phyloP scores from a whole-genome alignment of 2,113 vertebrate species.

The Ceyx melanurus region DNA sequence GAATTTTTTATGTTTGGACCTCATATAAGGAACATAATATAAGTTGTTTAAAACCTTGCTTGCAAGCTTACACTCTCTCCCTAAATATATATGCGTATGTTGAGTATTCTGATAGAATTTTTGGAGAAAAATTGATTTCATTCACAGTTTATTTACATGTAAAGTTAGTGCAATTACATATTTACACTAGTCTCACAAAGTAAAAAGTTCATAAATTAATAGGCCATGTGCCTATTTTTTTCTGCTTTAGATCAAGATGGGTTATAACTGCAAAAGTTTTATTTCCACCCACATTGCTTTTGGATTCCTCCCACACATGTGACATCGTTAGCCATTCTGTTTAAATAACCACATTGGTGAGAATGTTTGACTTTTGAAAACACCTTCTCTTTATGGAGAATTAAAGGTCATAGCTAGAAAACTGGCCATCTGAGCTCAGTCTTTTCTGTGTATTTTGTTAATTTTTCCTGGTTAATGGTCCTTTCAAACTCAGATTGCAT shows the following conservation, averaged over 20 bases:
- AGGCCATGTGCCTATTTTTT: neutral
- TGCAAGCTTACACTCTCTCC: neutral
- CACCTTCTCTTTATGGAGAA: conserved; percentile 8
- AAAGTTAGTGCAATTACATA: neutral
- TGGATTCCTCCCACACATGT: neutral
- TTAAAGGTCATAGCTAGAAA: conserved; percentile 41
- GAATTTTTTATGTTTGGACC: neutral
- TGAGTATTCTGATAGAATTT: neutral
- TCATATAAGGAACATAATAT: neutral
- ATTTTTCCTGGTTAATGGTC: conserved; percentile 45
- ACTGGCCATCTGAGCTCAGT: neutral
- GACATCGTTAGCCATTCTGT: neutral
- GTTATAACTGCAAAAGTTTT: neutral
- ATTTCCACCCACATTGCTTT: neutral
- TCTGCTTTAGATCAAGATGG: neutral
- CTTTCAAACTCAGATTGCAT: conserved; percentile 41
- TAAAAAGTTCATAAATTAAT: neutral
- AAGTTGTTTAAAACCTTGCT: neutral
- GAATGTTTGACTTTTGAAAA: neutral
- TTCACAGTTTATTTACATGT: neutral
- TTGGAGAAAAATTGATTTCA: neutral
- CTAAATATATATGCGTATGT: neutral
- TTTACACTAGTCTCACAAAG: neutral
- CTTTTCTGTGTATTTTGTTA: conserved; percentile 37
- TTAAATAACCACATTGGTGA: conserved; percentile 18